A percentile compares a stretch with the other conserved stretches of the same genome.
phyloP scores from a whole-genome alignment of 2,113 vertebrate genomes.

The Mustelus asterias region DNA sequence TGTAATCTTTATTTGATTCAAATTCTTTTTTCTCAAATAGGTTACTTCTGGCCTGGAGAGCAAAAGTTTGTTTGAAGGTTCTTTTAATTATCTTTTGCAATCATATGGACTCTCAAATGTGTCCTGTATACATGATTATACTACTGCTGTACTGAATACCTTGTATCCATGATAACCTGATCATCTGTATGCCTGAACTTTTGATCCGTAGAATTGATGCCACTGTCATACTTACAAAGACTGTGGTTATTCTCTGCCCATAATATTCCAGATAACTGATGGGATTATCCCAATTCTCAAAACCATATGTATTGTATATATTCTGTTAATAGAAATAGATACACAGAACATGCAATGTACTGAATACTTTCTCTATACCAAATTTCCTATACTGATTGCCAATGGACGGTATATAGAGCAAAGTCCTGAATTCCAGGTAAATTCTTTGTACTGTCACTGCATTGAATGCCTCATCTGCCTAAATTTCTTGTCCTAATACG shows the following conservation, averaged over 20 bases:
- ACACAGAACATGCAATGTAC: background rate
- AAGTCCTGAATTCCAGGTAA: background rate
- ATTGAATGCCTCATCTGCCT: background rate
- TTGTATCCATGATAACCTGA: background rate
- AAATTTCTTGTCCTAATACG: background rate
- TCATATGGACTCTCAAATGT: background rate
- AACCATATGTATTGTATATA: background rate
- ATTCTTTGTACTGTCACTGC: background rate
- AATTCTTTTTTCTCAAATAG: background rate
- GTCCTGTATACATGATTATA: background rate
- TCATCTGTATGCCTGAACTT: background rate
- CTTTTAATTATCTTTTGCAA: background rate
- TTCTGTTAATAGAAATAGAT: background rate
- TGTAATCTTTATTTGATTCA: background rate
- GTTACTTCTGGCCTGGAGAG: too few species aligned
- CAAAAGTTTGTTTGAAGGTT: background rate
- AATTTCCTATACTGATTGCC: background rate
- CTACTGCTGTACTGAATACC: background rate
- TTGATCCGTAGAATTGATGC: background rate
- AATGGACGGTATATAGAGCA: background rate
- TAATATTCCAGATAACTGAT: background rate
- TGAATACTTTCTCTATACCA: background rate
- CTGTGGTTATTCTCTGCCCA: background rate
- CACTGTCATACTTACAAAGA: background rate
- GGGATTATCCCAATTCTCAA: background rate